These are phyloP conservation scores for Epistrophe grossulariae DNA, from an alignment of 2,888 invertebrate genomes.

Conservation along the genomic window DNA sequence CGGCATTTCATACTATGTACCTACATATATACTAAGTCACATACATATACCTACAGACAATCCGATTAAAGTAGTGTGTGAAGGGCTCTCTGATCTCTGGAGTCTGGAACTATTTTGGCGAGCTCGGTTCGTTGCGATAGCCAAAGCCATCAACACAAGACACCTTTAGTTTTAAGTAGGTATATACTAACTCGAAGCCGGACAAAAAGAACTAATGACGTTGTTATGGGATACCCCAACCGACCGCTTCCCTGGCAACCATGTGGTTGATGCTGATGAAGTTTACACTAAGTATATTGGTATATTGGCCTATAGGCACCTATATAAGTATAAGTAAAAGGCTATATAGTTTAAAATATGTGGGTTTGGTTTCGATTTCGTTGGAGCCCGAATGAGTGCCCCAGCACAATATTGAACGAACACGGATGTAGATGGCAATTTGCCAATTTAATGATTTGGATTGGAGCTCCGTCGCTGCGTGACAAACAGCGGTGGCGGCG, in stretches of 20 bases:
- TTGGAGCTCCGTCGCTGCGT: slow-evolving; percentile 64
- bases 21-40: background rate
- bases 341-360: slow-evolving; percentile 8
- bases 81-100: slow-evolving; percentile 49
- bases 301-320: slow-evolving; percentile 58
- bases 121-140: background rate
- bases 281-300: slow-evolving; percentile 2
- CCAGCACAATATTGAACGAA: slow-evolving; percentile 49
- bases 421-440: slow-evolving; percentile 70
- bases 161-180: background rate
- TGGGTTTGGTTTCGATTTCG: slow-evolving; percentile 70
- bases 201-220: slow-evolving; percentile 50
- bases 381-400: slow-evolving; percentile 48
- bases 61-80: background rate
- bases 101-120: slow-evolving; percentile 20
- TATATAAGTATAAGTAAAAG: slow-evolving; percentile 55
- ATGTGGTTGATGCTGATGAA: background rate
- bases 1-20: slow-evolving; percentile 23
- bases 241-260: background rate
- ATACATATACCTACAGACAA: background rate
- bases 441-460: slow-evolving; percentile 58
- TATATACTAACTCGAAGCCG: background rate
- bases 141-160: background rate
- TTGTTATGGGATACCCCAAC: slow-evolving; percentile 24
- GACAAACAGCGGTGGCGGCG: slow-evolving; percentile 18